Percentiles rank a stretch among this genome's conserved stretches.
phyloP scores from a whole-genome alignment of 64 coral and sea anemone species.

The Actinia tenebrosa region DNA sequence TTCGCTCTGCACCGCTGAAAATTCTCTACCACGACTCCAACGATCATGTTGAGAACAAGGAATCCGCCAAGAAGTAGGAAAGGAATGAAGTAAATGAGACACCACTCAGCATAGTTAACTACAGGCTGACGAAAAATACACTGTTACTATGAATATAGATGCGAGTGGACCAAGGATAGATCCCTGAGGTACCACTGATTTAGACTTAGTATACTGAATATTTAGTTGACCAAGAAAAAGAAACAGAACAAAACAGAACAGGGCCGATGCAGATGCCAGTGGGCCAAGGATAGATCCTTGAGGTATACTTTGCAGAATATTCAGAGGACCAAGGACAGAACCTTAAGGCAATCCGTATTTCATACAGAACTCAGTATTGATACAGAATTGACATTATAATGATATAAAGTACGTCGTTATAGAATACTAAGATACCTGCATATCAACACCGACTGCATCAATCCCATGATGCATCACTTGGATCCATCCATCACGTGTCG shows the following conservation, averaged over 20 bases:
- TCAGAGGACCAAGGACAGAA: background rate
- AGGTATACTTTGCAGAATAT: background rate
- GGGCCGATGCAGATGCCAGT: background rate
- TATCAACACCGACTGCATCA: constrained; percentile 90
- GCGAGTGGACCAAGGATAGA: background rate
- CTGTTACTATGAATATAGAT: background rate
- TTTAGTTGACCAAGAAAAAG: no score
- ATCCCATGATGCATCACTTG: constrained; percentile 94
- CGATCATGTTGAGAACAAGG: constrained; percentile 95
- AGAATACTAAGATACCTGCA: constrained; percentile 44
- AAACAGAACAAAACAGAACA: background rate
- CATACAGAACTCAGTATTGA: background rate
- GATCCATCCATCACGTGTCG: constrained; percentile 94
- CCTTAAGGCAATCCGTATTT: background rate
- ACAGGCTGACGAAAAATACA: constrained; percentile 54
- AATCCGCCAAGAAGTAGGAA: constrained; percentile 92
- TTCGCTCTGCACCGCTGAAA: constrained; percentile 88
- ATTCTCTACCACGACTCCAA: constrained; percentile 94
- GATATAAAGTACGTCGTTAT: no score
- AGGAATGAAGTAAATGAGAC: constrained; percentile 86
- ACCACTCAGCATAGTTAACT: constrained; percentile 81
- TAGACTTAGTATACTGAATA: background rate
- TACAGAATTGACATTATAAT: no score
- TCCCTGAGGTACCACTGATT: background rate
- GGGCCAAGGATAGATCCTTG: background rate